Evolutionary conservation across 2,888 invertebrate genomes (phyloP), one percentile per base, ranked within the genome.

Genomic region (Nebria brevicollis): DNA sequence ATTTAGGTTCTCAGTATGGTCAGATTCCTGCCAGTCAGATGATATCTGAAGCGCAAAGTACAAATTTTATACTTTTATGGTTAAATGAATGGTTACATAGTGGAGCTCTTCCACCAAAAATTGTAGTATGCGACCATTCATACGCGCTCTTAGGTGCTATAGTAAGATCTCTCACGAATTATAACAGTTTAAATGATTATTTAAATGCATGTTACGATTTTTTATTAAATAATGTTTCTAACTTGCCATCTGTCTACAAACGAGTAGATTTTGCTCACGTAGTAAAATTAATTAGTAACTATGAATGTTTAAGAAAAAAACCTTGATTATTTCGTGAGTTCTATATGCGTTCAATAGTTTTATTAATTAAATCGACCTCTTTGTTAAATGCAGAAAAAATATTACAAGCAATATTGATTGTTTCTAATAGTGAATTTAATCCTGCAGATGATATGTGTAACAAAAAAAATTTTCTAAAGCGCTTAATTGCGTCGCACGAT

Each of bases 121-220:
- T 77, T 25, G 25, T 77, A 41, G 70, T 77, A 15, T 15, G 42
- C n/a, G 77, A 77, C n/a, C 77, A 77, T 70, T 77, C 77, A n/a
- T 70, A 70, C 42, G 77, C 77, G n/a, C 70, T 77, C 13, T n/a
- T 77, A 15, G 54, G 70, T 25, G 77, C 77, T 1, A 43, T 77
- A 15, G 66, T 75, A 25, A 20, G 34, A 11, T 76, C 76, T 2
- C 65, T 76, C 25, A 65, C 65, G 10, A 66, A 76, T 7, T 26
- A 25, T 64, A 10, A 8, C 11, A 41, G 65, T 66, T 34, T 76
- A 66, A 76, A 76, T 11, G 4, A 10, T 66, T 66, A 76, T 26
- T 15, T 66, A 66, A 76, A 66, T 76, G 4, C 64, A 26, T 76
- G 76, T 66, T 76, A 25, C n/a, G 26, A 76, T 20, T 76, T 65